Percentiles rank a stretch among this genome's conserved stretches.
These are phyloP conservation scores for Stenurella melanura DNA, from an alignment of 2,888 invertebrate genomes.

Conservation along the genomic window DNA sequence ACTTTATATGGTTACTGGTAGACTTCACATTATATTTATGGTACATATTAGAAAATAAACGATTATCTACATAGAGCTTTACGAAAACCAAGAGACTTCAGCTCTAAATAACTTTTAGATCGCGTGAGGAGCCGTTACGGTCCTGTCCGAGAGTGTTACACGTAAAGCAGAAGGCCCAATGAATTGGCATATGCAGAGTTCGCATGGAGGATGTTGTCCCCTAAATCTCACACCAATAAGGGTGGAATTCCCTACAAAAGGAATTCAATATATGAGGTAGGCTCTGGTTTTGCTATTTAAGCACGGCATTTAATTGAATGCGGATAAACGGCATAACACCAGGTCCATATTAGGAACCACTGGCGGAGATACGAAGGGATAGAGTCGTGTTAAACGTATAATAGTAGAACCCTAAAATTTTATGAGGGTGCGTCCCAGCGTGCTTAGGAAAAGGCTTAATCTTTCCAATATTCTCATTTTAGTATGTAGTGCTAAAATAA, in stretches of 20 bases:
- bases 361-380: neutral
- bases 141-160: conserved; percentile 2
- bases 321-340: conserved; percentile 11
- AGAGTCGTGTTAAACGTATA: too few species aligned
- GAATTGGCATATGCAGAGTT: conserved; percentile 26
- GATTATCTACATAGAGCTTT: too few species aligned
- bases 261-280: conserved; percentile 33
- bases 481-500: too few species aligned
- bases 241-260: conserved; percentile 8
- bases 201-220: conserved; percentile 14
- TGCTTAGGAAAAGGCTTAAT: too few species aligned
- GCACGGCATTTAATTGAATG: conserved; percentile 31
- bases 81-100: too few species aligned
- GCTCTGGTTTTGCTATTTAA: conserved; percentile 20
- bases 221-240: conserved; percentile 26
- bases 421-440: too few species aligned
- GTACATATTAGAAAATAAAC: too few species aligned
- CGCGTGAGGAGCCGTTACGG: neutral
- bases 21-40: too few species aligned
- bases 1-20: too few species aligned
- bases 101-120: too few species aligned
- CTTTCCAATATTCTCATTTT: too few species aligned
- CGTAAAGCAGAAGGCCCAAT: conserved; percentile 1
- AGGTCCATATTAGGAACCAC: neutral
- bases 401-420: too few species aligned